These are phyloP conservation scores for Neodiprion lecontei DNA, from an alignment of 1,140 invertebrate genomes.

Conservation along the genomic window DNA sequence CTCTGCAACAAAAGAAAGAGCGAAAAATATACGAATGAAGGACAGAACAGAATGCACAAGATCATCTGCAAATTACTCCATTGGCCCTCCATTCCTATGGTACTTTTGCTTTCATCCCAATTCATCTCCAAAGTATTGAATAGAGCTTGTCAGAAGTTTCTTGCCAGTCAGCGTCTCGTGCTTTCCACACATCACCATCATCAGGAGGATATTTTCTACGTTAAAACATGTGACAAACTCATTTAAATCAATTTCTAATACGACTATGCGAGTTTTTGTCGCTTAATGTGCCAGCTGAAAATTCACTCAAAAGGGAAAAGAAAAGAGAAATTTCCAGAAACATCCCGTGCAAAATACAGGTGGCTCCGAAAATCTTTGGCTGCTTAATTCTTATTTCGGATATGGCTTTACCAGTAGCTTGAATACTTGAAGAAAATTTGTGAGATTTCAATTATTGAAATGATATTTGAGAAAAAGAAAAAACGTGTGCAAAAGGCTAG, in stretches of 20 bases:
- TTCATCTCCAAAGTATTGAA: neutral
- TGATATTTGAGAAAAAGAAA: too few species aligned
- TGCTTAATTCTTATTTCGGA: too few species aligned
- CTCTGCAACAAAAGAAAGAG: constrained; percentile 42
- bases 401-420: too few species aligned
- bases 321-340: too few species aligned
- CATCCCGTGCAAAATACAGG: too few species aligned
- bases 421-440: too few species aligned
- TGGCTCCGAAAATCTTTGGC: too few species aligned
- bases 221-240: neutral
- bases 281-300: too few species aligned
- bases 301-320: too few species aligned
- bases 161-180: neutral
- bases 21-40: neutral
- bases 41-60: constrained; percentile 27
- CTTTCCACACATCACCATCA: neutral
- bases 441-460: too few species aligned
- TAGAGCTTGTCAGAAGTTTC: neutral
- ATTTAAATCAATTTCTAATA: neutral
- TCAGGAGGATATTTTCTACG: neutral
- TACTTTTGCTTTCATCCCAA: constrained; percentile 15
- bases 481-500: too few species aligned
- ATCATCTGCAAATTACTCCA: neutral
- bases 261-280: too few species aligned
- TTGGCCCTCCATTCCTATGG: neutral